A percentile compares a stretch with the other conserved stretches of the same genome.
These are phyloP conservation scores for Allacma fusca DNA, from an alignment of 2,888 invertebrate genomes.

Conservation along the genomic window DNA sequence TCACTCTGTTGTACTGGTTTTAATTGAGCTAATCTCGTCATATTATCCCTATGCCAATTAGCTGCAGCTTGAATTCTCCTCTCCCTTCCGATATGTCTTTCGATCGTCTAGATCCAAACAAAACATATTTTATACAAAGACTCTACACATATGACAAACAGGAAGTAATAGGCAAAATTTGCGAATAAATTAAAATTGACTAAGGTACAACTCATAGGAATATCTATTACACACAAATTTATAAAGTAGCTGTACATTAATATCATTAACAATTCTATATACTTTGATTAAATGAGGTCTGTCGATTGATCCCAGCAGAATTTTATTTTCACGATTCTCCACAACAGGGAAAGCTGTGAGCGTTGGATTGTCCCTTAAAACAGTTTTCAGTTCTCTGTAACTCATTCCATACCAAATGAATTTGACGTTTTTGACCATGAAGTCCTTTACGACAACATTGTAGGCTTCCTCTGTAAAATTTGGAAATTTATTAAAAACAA, in stretches of 20 bases:
- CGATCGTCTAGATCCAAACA: slow-evolving; percentile 68
- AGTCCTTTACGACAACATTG: slow-evolving; percentile 94
- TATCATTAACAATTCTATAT: too few relatives aligned
- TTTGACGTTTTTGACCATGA: slow-evolving; percentile 92
- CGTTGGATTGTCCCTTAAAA: slow-evolving; percentile 76
- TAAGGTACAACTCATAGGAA: too few relatives aligned
- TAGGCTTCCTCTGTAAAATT: too few relatives aligned
- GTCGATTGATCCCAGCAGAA: slow-evolving; percentile 92
- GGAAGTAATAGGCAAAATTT: too few relatives aligned
- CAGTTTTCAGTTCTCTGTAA: slow-evolving; percentile 84
- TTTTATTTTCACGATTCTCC: slow-evolving; percentile 80
- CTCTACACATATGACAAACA: too few relatives aligned
- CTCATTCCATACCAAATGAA: slow-evolving; percentile 85
- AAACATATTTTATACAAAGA: too few relatives aligned
- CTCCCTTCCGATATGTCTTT: slow-evolving; percentile 85
- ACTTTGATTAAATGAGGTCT: slow-evolving; percentile 68
- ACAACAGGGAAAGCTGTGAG: slow-evolving; percentile 91
- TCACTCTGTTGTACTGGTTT: slow-evolving; percentile 38
- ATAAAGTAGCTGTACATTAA: too few relatives aligned
- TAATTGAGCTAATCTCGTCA: slow-evolving; percentile 37
- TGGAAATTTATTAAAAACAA: too few relatives aligned
- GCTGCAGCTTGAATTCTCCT: slow-evolving; percentile 80
- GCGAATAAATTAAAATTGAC: too few relatives aligned
- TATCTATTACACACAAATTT: too few relatives aligned
- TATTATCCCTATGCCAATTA: slow-evolving; percentile 74